Percentiles rank a stretch among this genome's conserved stretches.
Evolutionary conservation across 2,113 vertebrate species (phyloP).

Genomic region (Speoplatyrhinus poulsoni): DNA sequence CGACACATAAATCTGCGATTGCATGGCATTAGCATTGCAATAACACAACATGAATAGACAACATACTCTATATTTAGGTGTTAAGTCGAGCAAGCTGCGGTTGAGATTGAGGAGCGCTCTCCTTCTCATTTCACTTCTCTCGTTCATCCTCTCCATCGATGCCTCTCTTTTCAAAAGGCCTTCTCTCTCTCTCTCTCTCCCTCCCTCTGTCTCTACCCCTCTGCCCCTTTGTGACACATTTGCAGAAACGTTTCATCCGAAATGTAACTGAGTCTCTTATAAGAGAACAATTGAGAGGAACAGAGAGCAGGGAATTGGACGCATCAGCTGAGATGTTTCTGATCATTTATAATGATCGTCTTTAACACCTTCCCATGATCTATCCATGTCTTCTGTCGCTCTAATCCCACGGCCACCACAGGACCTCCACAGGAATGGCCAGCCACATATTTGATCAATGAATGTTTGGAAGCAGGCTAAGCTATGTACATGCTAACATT

Average conservation of each 20-base stretch:
- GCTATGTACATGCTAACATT: too few species aligned
- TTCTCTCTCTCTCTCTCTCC: background rate
- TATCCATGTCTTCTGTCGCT: too few species aligned
- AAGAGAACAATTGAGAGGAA: too few species aligned
- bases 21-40: slow-evolving; percentile 71
- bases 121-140: slow-evolving; percentile 35
- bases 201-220: background rate
- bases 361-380: too few species aligned
- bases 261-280: too few species aligned
- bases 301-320: too few species aligned
- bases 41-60: slow-evolving; percentile 71
- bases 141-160: slow-evolving; percentile 11
- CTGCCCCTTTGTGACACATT: slow-evolving; percentile 49
- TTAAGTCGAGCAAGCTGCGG: slow-evolving; percentile 59
- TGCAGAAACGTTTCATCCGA: slow-evolving; percentile 27
- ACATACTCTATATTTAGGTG: slow-evolving; percentile 71
- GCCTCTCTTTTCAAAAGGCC: slow-evolving; percentile 31
- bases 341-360: too few species aligned
- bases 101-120: slow-evolving; percentile 49
- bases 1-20: slow-evolving; percentile 61
- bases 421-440: too few species aligned
- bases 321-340: too few species aligned
- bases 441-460: too few species aligned
- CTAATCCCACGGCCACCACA: too few species aligned
- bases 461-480: too few species aligned